Evolutionary conservation across 2,113 vertebrate species (phyloP), one percentile per base, ranked within the genome.

Genomic region (Muscicapa adusta): DNA sequence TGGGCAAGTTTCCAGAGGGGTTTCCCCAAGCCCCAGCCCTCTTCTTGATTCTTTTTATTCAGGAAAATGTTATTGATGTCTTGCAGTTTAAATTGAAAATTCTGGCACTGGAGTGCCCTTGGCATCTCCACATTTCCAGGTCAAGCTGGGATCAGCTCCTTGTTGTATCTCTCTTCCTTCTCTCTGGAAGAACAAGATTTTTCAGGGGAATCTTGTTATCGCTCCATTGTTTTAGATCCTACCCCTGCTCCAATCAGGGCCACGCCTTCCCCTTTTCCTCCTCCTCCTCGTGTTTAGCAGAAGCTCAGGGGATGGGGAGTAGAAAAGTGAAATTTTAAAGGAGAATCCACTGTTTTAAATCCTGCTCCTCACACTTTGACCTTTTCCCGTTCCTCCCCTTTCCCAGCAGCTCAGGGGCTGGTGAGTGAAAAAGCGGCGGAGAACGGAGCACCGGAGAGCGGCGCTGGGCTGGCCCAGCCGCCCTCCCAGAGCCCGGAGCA

Each of bases 381-480:
- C 15, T 56, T 15, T 24, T 40, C 19, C 70, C 17, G 20, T 53
- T 51, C 43, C 36, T 38, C 33, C 33, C 38, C 36, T 61, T 22
- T 54, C 62, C 23, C 80, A 75, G 88, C 87, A 89, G 85, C 85
- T 47, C 81, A 86, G 62, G 85, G 84, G 8, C 40, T 94, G 77
- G 72, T 87, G 77, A 86, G 18, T 1, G 58, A 50, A 12, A 45
- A 26, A 80, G 85, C 85, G 2, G 51, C 3, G 0, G 84, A 56
- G 14, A 68, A 29, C 2, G 36, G 26, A 26, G 60, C 28, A 0
- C 10, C 3, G 2, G 78, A 40, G 36, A 65, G 24, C 53, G 1
- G 6, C 0, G 42, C 83, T 5, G 88, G 85, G 26, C 65, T 51
- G 0, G 23, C n/a, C 3, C 20, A 31, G 0, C 28, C 4, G 9